phyloP scores from a whole-genome alignment of 2,113 vertebrate genomes.

The Pelvicachromis taeniatus region DNA sequence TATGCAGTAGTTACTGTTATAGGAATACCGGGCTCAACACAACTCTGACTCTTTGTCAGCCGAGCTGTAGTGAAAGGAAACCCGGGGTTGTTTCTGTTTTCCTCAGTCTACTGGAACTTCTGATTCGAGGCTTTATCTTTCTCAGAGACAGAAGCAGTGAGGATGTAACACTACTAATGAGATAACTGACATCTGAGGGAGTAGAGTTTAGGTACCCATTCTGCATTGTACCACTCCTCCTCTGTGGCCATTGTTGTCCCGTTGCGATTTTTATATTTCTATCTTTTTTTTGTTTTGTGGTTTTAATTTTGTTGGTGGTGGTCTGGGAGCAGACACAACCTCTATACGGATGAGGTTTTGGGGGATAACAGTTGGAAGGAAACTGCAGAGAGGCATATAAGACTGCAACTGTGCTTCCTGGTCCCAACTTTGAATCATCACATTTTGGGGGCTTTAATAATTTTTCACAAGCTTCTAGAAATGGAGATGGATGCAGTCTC shows the following conservation, averaged over 20 bases:
- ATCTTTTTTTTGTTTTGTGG: not conserved
- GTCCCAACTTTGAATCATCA: not conserved
- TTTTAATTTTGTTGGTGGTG: not conserved
- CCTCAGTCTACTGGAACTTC: not conserved
- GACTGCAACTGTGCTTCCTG: not conserved
- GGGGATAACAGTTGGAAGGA: not conserved
- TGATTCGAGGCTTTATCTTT: not conserved
- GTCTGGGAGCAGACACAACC: not conserved
- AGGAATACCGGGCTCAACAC: not conserved
- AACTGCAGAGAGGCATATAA: not conserved
- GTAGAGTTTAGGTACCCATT: not conserved
- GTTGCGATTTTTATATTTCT: not conserved
- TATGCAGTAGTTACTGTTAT: not conserved
- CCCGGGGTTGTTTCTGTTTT: not conserved
- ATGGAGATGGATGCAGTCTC: not conserved
- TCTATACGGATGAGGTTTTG: not conserved
- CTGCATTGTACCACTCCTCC: not conserved
- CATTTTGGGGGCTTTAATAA: not conserved
- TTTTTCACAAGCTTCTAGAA: not conserved
- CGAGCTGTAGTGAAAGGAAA: not conserved
- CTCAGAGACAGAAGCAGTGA: not conserved
- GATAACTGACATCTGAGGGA: not conserved
- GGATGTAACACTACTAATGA: not conserved
- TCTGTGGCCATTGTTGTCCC: not conserved
- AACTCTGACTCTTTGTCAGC: not conserved